Evolutionary conservation across 2,113 vertebrate genomes (phyloP).

Genomic region (Capreolus pygargus): DNA sequence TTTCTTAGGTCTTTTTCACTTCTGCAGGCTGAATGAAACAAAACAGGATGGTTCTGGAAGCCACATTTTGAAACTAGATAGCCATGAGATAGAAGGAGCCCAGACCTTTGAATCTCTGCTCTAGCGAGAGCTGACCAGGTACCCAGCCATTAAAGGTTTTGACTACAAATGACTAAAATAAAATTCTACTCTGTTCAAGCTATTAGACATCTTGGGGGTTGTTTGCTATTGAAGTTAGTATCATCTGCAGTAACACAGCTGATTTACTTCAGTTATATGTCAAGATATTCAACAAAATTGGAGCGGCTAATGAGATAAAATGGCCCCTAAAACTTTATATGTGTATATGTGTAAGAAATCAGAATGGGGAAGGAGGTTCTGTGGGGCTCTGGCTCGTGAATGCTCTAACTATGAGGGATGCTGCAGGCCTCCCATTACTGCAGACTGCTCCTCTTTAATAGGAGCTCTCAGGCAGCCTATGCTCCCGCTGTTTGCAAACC

Average conservation of each 20-base stretch:
- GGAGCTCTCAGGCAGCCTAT: constrained; percentile 52
- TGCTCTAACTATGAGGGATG: background rate
- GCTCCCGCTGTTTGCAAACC: constrained; percentile 64
- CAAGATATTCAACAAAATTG: background rate
- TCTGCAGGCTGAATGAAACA: background rate
- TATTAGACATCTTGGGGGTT: background rate
- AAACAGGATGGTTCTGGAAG: background rate
- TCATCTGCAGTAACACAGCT: background rate
- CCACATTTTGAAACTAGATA: background rate
- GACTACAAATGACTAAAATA: background rate
- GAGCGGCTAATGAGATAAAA: background rate
- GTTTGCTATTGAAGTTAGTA: background rate
- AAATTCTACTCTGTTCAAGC: background rate
- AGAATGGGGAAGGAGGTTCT: background rate
- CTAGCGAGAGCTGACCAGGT: background rate
- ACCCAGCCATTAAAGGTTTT: background rate
- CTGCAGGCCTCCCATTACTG: constrained; percentile 46
- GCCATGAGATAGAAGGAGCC: background rate
- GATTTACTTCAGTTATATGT: background rate
- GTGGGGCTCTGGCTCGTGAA: background rate
- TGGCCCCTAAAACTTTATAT: background rate
- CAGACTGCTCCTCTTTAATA: constrained; percentile 52
- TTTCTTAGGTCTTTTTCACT: background rate
- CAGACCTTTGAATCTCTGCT: background rate
- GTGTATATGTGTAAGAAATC: background rate